Conservation (phyloP, 2,797 vertebrate genomes). For the Clarias platycephalus region DNA sequence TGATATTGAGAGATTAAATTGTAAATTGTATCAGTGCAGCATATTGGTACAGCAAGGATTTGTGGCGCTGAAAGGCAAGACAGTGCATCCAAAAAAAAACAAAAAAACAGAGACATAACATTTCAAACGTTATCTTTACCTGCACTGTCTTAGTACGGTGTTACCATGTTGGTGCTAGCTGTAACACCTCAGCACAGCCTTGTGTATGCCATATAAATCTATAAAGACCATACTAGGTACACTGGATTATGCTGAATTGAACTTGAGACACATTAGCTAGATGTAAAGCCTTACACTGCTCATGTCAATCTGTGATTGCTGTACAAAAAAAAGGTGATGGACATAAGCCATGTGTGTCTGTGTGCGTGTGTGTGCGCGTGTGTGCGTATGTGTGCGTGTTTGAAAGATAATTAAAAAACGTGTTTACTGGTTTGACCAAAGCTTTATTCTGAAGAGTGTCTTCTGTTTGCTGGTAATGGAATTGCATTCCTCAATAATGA, state of each 20-base stretch:
- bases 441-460: slow-evolving; percentile 15
- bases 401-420: slow-evolving; percentile 71
- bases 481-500: slow-evolving; percentile 2
- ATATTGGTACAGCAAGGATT: slow-evolving; percentile 31
- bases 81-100: slow-evolving; percentile 42
- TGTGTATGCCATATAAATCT: slow-evolving; percentile 53
- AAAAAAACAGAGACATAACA: slow-evolving; percentile 37
- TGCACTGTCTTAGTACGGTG: slow-evolving; percentile 55
- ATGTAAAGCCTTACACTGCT: slow-evolving; percentile 77
- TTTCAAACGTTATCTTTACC: slow-evolving; percentile 57
- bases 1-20: slow-evolving; percentile 7
- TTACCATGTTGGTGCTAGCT: slow-evolving; percentile 72
- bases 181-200: slow-evolving; percentile 55
- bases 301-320: slow-evolving; percentile 73
- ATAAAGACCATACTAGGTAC: slow-evolving; percentile 58
- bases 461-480: slow-evolving; percentile 29
- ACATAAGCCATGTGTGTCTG: slow-evolving; percentile 48
- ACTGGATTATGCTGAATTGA: slow-evolving; percentile 62
- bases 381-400: slow-evolving; percentile 57
- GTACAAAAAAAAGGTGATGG: slow-evolving; percentile 62
- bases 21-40: slow-evolving; percentile 21
- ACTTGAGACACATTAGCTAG: slow-evolving; percentile 69
- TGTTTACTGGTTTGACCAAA: slow-evolving; percentile 70
- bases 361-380: slow-evolving; percentile 14
- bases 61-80: slow-evolving; percentile 44